These are phyloP conservation scores for Drosophila trapezifrons DNA, from an alignment of 1,140 invertebrate species.

Conservation along the genomic window DNA sequence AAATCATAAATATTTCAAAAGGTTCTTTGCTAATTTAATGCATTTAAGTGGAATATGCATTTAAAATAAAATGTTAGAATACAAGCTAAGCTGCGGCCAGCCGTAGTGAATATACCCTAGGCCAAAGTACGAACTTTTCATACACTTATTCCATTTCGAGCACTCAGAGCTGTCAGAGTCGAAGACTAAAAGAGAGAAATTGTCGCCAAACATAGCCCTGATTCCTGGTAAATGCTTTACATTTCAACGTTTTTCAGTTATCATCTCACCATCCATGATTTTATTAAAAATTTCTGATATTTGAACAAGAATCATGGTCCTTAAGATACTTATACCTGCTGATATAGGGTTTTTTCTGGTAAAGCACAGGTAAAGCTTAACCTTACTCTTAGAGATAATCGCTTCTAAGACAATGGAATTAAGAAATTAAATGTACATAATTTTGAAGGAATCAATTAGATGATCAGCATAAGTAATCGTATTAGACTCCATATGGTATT, in stretches of 20 bases:
- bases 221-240: constrained; percentile 2
- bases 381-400: constrained; percentile 55
- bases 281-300: neutral
- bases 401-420: constrained; percentile 30
- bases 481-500: constrained; percentile 38
- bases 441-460: constrained; percentile 6
- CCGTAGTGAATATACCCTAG: constrained; percentile 5
- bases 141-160: constrained; percentile 12
- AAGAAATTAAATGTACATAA: constrained; percentile 18
- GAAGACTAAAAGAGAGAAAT: neutral
- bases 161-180: constrained; percentile 11
- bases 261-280: neutral
- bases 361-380: constrained; percentile 60
- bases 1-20: constrained; percentile 35
- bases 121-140: constrained; percentile 10
- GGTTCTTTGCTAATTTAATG: constrained; percentile 21
- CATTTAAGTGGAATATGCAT: constrained; percentile 17
- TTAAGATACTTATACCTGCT: constrained; percentile 1
- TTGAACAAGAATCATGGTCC: neutral
- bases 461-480: constrained; percentile 41
- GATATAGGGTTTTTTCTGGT: constrained; percentile 34
- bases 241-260: neutral
- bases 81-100: constrained; percentile 17
- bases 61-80: constrained; percentile 30
- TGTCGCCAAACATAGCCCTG: constrained; percentile 2